Evolutionary conservation across 1,140 invertebrate species (phyloP), one percentile per base, ranked within the genome.

Genomic region (Ditylenchus dipsaci): DNA sequence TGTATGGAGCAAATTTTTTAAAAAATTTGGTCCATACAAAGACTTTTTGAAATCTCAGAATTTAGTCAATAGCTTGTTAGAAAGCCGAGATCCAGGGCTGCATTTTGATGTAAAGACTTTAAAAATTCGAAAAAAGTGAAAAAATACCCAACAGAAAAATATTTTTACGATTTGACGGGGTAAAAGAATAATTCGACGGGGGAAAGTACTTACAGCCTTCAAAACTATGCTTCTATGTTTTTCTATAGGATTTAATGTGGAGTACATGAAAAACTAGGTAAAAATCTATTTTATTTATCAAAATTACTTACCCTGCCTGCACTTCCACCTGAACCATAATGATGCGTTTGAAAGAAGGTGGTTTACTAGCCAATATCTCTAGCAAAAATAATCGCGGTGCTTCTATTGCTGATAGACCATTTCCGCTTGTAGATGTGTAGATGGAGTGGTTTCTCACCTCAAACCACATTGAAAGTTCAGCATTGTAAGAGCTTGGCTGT

Each of bases 291-390:
- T n/a, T 27, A 1, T 15, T 5, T 45, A 45, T 27, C 75, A 15
- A 42, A 17, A 38, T 26, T 21, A 75, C 56, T 65, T 71, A 72
- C 73, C 23, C n/a, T 23, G 45, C 30, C n/a, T 43, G 30, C 27
- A 74, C 58, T 38, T 76, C 58, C 19, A 71, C 72, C 47, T 75
- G 61, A 17, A 74, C 8, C n/a, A 59, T 65, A 23, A 74, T 21
- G 42, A 74, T 43, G 29, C 72, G 27, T 33, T 62, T 23, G 43
- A 73, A 45, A 17, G 58, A 74, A 0, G 73, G 49, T 23, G 26
- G 13, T 23, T 65, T 17, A 1, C 30, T 63, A 8, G 73, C 73
- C 33, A 77, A 62, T 27, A 75, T 65, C 19, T 77, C 75, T 1
- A 75, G 30, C 13, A 76, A 57, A 49, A 76, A 57, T 38, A 33